Base-by-base conservation (phyloP, 2,113 vertebrate species). In the Tetraodon nigroviridis region DNA sequence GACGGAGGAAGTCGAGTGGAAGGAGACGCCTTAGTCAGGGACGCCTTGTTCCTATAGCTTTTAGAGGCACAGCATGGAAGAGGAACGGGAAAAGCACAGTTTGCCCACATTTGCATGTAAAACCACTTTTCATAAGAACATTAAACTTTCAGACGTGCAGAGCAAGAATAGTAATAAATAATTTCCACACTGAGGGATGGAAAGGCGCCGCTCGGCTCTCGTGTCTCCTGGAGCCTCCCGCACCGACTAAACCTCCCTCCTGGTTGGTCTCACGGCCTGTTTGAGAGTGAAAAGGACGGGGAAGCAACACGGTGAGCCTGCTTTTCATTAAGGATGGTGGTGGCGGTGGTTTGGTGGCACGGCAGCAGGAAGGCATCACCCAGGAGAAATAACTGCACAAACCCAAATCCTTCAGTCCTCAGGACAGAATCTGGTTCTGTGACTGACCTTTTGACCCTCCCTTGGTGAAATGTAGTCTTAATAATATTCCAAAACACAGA, bases 81-180 rank as follows among this genome's bases (percentile, higher is more conserved):
- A 57, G 22, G 32, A 67, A 66, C 20, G 45, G 48, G 14, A 32
- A 44, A 61, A 65, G 45, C 41, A 57, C 72, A 67, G 45, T 20
- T 32, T 72, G 54, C 57, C 62, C 69, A 78, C 73, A 87, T 86
- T 79, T 83, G 79, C 84, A 85, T 86, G 84, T 82, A 69, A 75
- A 80, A 56, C 63, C 75, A 71, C 77, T 81, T 79, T 81, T 79
- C 64, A 51, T 29, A 17, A 6, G 1, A 21, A 63, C 69, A 81
- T 86, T 65, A 86, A 87, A 85, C 47, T 81, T 88, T 85, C 8
- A 87, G 51, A 62, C 48, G 45, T 40, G 67, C 62, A 22, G 29
- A 54, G 73, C 62, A 72, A 55, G 69, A 74, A 58, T 29, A 51
- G 67, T 53, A 58, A 86, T 86, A 77, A 87, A 87, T 84, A 72